Percentiles rank a stretch among this genome's conserved stretches.
Conservation (phyloP, 92 coral and sea anemone species). For the Palythoa caribaeorum region DNA sequence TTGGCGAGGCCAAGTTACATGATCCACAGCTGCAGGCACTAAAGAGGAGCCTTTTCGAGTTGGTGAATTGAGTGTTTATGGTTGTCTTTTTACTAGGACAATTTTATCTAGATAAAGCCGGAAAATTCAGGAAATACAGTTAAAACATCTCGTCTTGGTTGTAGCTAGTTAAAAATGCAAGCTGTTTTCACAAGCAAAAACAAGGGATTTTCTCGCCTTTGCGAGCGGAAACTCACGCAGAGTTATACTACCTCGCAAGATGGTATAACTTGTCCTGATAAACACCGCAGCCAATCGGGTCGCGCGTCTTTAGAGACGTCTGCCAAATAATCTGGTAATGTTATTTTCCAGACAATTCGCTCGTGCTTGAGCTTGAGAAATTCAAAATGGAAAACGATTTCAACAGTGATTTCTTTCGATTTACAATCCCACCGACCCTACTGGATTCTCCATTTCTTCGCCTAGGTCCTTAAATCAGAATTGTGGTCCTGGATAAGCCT, state of each 20-base stretch:
- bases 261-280: background rate
- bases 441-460: conserved; percentile 1
- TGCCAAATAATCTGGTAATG: background rate
- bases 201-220: background rate
- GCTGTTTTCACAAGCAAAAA: background rate
- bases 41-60: too few species aligned
- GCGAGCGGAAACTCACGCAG: too few species aligned
- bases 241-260: background rate
- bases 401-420: background rate
- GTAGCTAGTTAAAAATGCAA: background rate
- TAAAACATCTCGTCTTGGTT: background rate
- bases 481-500: background rate
- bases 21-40: too few species aligned
- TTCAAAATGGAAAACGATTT: background rate
- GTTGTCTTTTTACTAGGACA: background rate
- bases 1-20: too few species aligned
- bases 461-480: background rate
- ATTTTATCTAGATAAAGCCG: background rate
- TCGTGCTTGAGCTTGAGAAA: background rate
- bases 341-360: background rate
- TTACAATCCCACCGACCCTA: background rate
- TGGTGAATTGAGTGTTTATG: background rate
- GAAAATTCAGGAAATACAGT: background rate
- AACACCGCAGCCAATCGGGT: background rate
- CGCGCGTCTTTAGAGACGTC: background rate